A percentile compares a stretch with the other conserved stretches of the same genome.
Conservation (phyloP, 2,797 vertebrate species). For the Gymnothorax javanicus region DNA sequence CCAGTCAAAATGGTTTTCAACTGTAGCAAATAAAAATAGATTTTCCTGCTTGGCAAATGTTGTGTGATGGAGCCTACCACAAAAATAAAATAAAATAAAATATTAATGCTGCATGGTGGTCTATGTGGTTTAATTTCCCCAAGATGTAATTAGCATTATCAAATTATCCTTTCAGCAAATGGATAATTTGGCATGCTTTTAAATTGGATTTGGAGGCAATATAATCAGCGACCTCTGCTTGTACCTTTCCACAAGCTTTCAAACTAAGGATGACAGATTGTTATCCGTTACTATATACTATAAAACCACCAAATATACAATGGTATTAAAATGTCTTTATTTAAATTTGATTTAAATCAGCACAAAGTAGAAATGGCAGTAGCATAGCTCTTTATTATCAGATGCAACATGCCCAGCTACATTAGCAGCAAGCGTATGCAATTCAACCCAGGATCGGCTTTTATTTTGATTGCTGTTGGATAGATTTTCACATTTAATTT, state of each 20-base stretch:
- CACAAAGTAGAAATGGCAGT: background rate
- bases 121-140: background rate
- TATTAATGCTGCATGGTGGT: background rate
- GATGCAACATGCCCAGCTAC: background rate
- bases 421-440: background rate
- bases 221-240: background rate
- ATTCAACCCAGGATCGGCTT: background rate
- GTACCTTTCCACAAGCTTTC: background rate
- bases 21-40: background rate
- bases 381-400: background rate
- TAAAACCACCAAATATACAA: background rate
- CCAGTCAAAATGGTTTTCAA: constrained; percentile 3
- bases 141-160: background rate
- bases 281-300: background rate
- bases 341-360: background rate
- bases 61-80: background rate
- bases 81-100: background rate
- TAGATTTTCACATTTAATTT: background rate
- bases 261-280: background rate
- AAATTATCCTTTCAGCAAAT: background rate
- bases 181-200: background rate
- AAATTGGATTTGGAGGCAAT: background rate
- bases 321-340: background rate
- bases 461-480: background rate
- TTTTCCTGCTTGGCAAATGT: background rate